Percentiles rank a stretch among this genome's conserved stretches.
Conservation (phyloP, 2,888 invertebrate species). For the Nezara viridula region DNA sequence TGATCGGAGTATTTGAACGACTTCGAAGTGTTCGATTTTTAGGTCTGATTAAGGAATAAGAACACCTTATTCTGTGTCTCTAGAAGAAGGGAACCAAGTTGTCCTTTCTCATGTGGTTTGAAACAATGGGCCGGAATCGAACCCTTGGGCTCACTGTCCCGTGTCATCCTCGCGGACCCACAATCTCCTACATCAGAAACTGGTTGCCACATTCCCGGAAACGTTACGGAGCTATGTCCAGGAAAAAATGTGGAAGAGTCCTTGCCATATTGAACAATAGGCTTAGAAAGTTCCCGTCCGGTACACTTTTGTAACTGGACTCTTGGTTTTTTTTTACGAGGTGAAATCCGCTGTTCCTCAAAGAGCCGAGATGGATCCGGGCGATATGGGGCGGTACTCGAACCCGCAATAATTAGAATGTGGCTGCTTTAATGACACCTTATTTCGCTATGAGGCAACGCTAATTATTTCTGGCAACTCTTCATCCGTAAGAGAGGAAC, state of each 20-base stretch:
- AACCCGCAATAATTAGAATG: constrained; percentile 30
- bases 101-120: too few relatives aligned
- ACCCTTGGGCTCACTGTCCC: not conserved
- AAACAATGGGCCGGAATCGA: not conserved
- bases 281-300: constrained; percentile 41
- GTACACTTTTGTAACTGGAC: constrained; percentile 27
- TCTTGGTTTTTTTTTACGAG: not conserved
- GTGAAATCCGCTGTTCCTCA: constrained; percentile 20
- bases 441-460: constrained; percentile 22
- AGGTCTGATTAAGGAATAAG: too few relatives aligned
- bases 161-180: not conserved
- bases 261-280: constrained; percentile 41
- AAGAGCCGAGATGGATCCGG: not conserved
- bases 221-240: not conserved
- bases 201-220: constrained; percentile 33
- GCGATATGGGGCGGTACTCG: constrained; percentile 36
- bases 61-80: too few relatives aligned
- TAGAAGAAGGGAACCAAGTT: too few relatives aligned
- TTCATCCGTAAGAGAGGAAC: not conserved
- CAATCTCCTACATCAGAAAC: not conserved
- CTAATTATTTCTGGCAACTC: constrained; percentile 15
- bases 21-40: too few relatives aligned
- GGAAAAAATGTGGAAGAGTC: not conserved
- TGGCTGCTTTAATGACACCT: constrained; percentile 14
- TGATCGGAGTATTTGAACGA: too few relatives aligned